These are phyloP conservation scores for Athene cunicularia DNA, from an alignment of 2,113 vertebrate species.

Conservation along the genomic window DNA sequence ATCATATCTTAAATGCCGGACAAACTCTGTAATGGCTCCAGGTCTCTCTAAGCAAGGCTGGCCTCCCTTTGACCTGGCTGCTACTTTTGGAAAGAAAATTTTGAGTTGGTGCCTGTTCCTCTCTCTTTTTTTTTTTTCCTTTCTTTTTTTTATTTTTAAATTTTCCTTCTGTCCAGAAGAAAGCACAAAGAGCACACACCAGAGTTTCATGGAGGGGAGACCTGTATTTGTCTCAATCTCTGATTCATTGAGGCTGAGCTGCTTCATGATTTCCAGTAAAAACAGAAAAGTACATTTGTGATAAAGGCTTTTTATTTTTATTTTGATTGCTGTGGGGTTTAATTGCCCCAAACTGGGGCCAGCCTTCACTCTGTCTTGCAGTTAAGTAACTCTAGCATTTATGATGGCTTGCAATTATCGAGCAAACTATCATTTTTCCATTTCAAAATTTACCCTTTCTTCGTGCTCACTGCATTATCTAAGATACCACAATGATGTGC, in stretches of 20 bases:
- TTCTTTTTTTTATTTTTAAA: no score
- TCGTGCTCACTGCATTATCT: neutral
- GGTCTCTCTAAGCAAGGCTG: neutral
- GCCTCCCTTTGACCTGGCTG: neutral
- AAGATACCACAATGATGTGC: neutral
- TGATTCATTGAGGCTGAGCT: neutral
- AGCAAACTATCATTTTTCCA: neutral
- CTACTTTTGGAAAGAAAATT: neutral
- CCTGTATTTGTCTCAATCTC: neutral
- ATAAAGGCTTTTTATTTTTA: neutral
- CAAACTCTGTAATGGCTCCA: neutral
- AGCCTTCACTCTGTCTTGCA: neutral
- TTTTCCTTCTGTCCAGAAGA: neutral
- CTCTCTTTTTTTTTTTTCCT: accelerated
- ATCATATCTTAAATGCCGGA: constrained; percentile 2
- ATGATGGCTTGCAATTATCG: neutral
- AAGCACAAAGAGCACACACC: neutral
- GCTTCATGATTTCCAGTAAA: neutral
- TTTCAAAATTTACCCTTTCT: neutral
- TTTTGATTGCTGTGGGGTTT: neutral
- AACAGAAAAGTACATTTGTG: neutral
- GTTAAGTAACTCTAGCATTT: neutral
- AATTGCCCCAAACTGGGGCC: neutral
- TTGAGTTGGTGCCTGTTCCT: neutral
- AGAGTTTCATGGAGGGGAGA: neutral